Base-by-base conservation (phyloP, 2,113 vertebrate genomes). In the Macheiramphus alcinus region DNA sequence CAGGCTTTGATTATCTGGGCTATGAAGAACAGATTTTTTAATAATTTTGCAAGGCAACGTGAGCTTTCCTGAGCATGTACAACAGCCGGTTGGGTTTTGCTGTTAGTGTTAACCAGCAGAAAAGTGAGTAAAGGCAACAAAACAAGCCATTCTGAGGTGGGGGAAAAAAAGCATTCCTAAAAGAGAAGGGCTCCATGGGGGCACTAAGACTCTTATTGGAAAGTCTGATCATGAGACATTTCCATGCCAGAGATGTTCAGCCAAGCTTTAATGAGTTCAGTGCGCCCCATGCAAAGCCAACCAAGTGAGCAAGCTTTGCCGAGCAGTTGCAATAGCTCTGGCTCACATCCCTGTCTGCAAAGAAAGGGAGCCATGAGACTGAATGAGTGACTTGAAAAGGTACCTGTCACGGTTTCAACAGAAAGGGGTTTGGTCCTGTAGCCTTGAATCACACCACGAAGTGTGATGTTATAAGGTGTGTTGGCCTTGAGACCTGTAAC, bases 401-500 rank as follows among this genome's bases (percentile, higher is more conserved):
- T 98, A 98, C 98, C 98, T 98, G 98, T 98, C 34, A 26, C n/a
- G 56, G 93, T 90, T 76, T 98, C 94, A 75, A 94, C 79, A 86
- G 79, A 94, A 86, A 98, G 96, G 36, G 98, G 97, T 31, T 9
- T 96, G 86, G 98, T 98, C 95, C 97, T 96, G 94, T 76, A 86
- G 94, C 98, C 98, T 82, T 78, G 98, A 97, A 97, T 97, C 90
- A 99, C 83, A 86, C 99, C 99, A 4, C 96, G 98, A 42, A 99
- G 97, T 80, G 93, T 98, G 96, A 99, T 67, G 62, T 80, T 98
- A 95, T 99, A 99, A 93, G 97, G 98, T 61, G 99, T 99, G 91
- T 43, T 96, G 86, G 99, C 98, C 75, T 97, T 98, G 95, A 99
- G 98, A 79, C 98, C 98, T 42, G 98, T 97, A 89, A 99, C 48